Evolutionary conservation across 2,797 vertebrate genomes (phyloP).

Genomic region (Melanotaenia nigrans): DNA sequence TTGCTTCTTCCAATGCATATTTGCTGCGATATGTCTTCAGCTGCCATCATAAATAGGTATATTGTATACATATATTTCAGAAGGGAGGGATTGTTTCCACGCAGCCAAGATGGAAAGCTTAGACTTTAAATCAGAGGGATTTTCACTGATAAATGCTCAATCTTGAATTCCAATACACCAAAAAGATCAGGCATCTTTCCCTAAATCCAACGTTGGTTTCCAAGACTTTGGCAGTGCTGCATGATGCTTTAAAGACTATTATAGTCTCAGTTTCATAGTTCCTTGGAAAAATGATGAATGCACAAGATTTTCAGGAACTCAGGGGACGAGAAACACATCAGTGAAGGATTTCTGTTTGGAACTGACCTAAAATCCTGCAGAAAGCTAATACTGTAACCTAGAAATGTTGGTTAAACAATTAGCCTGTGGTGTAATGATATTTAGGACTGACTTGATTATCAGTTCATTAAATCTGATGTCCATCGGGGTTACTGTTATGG

Average conservation of each 20-base stretch:
- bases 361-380: constrained; percentile 45
- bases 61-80: constrained; percentile 8
- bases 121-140: constrained; percentile 30
- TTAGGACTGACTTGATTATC: constrained; percentile 1
- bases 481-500: constrained; percentile 3
- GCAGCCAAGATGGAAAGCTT: constrained; percentile 10
- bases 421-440: constrained; percentile 9
- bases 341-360: constrained; percentile 44
- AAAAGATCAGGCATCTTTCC: constrained; percentile 47
- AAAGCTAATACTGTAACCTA: constrained; percentile 18
- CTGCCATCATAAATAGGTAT: constrained; percentile 26
- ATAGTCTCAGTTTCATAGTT: constrained; percentile 57
- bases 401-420: constrained; percentile 41
- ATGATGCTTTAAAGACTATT: constrained; percentile 54
- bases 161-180: constrained; percentile 39
- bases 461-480: constrained; percentile 33
- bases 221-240: constrained; percentile 44
- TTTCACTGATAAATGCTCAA: constrained; percentile 48
- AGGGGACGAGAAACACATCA: constrained; percentile 35
- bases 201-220: constrained; percentile 51
- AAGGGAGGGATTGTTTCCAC: constrained; percentile 31
- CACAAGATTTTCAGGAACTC: constrained; percentile 59
- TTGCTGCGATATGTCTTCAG: constrained; percentile 19
- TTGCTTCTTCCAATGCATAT: constrained; percentile 6
- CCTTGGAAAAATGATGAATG: constrained; percentile 68